These are phyloP conservation scores for Bufo bufo DNA, from an alignment of 2,113 vertebrate species.

Conservation along the genomic window DNA sequence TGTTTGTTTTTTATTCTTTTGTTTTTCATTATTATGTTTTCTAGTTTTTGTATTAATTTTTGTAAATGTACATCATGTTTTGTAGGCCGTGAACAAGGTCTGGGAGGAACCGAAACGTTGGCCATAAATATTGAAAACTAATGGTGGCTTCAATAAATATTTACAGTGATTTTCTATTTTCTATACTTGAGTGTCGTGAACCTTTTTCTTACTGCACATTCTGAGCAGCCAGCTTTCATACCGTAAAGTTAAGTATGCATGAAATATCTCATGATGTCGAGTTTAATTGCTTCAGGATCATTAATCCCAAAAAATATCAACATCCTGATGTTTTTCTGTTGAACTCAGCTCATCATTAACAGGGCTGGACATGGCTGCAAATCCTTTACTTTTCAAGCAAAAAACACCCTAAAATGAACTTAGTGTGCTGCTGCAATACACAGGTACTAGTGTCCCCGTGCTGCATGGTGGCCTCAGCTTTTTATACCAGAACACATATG, in stretches of 20 bases:
- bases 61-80: too few species aligned
- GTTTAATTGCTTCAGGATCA: constrained; percentile 11
- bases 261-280: not conserved
- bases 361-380: not conserved
- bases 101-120: too few species aligned
- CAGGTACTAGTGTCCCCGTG: constrained; percentile 4
- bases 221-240: not conserved
- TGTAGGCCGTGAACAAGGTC: too few species aligned
- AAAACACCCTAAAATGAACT: not conserved
- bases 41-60: too few species aligned
- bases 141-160: too few species aligned
- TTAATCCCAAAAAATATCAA: constrained; percentile 28
- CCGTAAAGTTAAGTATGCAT: not conserved
- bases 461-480: not conserved
- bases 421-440: not conserved
- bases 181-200: too few species aligned
- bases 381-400: not conserved
- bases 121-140: too few species aligned
- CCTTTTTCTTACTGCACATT: not conserved
- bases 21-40: too few species aligned
- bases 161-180: too few species aligned
- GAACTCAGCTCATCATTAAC: constrained; percentile 11
- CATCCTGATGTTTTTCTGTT: not conserved
- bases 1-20: too few species aligned
- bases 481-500: constrained; percentile 1